A percentile compares a stretch with the other conserved stretches of the same genome.
These are phyloP conservation scores for Malacoctenus gilli DNA, from an alignment of 2,797 vertebrate species.

Conservation along the genomic window DNA sequence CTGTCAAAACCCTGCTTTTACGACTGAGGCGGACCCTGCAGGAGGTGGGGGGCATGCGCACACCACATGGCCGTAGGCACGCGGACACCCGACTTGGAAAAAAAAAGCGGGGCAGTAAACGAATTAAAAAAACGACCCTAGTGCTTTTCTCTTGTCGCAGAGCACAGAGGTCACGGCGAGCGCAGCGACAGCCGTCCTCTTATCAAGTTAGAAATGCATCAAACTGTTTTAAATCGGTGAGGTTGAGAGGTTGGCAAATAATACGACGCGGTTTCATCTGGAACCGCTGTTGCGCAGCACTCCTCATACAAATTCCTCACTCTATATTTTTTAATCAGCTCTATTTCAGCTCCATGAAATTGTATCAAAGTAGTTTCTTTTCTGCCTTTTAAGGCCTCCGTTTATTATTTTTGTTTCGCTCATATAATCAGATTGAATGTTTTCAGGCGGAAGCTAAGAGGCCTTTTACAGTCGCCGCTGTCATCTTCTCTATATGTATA, in stretches of 20 bases:
- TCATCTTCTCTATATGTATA: constrained; percentile 29
- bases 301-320: constrained; percentile 19
- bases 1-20: constrained; percentile 92
- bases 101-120: too few relatives aligned
- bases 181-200: constrained; percentile 1
- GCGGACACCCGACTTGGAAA: neutral
- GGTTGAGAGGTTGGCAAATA: constrained; percentile 20
- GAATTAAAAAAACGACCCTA: neutral
- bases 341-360: constrained; percentile 54
- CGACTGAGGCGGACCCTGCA: constrained; percentile 95
- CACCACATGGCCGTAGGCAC: constrained; percentile 3
- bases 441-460: constrained; percentile 23
- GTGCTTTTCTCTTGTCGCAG: constrained; percentile 13
- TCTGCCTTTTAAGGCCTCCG: constrained; percentile 31
- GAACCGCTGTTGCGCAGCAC: constrained; percentile 15
- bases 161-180: neutral
- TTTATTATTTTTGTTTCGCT: constrained; percentile 56
- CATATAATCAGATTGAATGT: constrained; percentile 56
- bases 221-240: constrained; percentile 33
- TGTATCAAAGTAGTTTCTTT: constrained; percentile 39
- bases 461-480: constrained; percentile 28
- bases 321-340: constrained; percentile 52
- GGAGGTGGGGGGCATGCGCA: constrained; percentile 85
- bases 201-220: constrained; percentile 24
- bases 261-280: constrained; percentile 33